A percentile compares a stretch with the other conserved stretches of the same genome.
These are phyloP conservation scores for Meliscaeva auricollis DNA, from an alignment of 2,888 invertebrate genomes.

Conservation along the genomic window DNA sequence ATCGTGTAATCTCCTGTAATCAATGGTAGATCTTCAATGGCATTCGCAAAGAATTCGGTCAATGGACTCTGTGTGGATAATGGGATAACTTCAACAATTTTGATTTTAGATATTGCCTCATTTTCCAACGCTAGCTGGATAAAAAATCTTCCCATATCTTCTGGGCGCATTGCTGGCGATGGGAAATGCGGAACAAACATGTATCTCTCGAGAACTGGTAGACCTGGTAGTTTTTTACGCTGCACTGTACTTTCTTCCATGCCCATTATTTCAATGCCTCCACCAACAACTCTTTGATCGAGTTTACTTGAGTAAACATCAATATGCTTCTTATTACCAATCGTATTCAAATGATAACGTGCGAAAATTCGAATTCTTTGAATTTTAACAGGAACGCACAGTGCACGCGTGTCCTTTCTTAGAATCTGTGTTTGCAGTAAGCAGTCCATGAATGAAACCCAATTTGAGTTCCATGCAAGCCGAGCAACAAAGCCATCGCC, in stretches of 20 bases:
- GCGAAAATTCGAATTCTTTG: slow-evolving; percentile 88
- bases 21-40: slow-evolving; percentile 87
- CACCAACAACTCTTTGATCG: slow-evolving; percentile 84
- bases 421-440: slow-evolving; percentile 92
- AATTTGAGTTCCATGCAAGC: slow-evolving; percentile 89
- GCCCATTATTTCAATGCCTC: slow-evolving; percentile 90
- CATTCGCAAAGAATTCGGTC: slow-evolving; percentile 85
- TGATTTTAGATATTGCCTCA: slow-evolving; percentile 86
- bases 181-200: slow-evolving; percentile 87
- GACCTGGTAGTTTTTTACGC: slow-evolving; percentile 87
- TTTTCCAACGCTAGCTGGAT: slow-evolving; percentile 90
- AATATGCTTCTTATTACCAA: slow-evolving; percentile 79
- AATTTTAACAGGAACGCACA: slow-evolving; percentile 90
- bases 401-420: slow-evolving; percentile 87
- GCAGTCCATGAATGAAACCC: slow-evolving; percentile 94
- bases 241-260: slow-evolving; percentile 90
- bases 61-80: slow-evolving; percentile 83
- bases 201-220: slow-evolving; percentile 90
- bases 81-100: slow-evolving; percentile 85
- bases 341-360: slow-evolving; percentile 85
- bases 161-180: slow-evolving; percentile 75
- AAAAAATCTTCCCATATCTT: slow-evolving; percentile 86
- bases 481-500: slow-evolving; percentile 78
- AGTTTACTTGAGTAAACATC: slow-evolving; percentile 75
- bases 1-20: slow-evolving; percentile 87